phyloP scores from a whole-genome alignment of 2,797 vertebrate species.

The Malurus splendens region DNA sequence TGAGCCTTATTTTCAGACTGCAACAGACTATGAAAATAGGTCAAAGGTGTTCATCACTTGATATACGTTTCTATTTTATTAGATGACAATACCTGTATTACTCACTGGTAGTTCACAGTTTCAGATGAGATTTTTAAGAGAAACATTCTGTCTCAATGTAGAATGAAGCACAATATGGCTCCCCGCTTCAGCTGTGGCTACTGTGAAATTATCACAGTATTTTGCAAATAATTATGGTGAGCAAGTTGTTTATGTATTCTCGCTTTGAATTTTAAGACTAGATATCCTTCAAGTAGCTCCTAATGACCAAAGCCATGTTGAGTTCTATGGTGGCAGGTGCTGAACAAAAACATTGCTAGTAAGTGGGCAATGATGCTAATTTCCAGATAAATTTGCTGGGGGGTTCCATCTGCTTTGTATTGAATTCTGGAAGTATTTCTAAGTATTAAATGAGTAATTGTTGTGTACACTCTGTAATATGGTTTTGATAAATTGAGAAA shows the following conservation, averaged over 20 bases:
- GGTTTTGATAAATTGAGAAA: background rate
- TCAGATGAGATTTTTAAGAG: background rate
- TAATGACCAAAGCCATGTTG: background rate
- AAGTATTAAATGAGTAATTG: background rate
- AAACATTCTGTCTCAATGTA: background rate
- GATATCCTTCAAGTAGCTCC: background rate
- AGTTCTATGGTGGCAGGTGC: background rate
- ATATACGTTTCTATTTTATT: background rate
- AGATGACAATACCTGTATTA: background rate
- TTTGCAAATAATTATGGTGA: background rate
- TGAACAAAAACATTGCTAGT: background rate
- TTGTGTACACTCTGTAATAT: background rate
- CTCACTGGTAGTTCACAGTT: background rate
- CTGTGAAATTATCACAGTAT: background rate
- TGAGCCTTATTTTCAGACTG: background rate
- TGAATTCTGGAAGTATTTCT: background rate
- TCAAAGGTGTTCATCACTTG: background rate
- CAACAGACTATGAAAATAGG: background rate
- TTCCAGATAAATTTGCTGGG: background rate
- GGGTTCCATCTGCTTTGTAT: background rate
- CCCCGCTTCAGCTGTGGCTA: background rate
- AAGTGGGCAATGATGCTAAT: background rate
- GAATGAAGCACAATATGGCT: background rate
- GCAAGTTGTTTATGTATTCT: background rate
- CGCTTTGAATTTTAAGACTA: background rate